Evolutionary conservation across 1,140 invertebrate species (phyloP).

Genomic region (Hesperophylax magnus): DNA sequence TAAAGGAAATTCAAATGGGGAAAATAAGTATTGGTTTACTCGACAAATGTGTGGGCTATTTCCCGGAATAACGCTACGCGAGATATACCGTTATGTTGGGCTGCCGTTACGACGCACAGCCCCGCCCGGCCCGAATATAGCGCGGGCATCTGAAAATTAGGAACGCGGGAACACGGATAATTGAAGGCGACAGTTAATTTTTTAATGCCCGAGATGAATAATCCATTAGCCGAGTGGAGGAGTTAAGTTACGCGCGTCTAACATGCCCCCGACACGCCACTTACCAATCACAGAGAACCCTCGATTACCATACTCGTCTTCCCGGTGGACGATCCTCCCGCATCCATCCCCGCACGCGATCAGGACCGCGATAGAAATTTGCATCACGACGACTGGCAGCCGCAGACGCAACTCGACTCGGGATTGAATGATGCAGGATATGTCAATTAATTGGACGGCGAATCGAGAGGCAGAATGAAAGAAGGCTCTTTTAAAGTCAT

Average conservation of each 20-base stretch:
- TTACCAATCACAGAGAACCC: background rate
- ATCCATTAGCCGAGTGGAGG: slow-evolving; percentile 33
- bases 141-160: slow-evolving; percentile 11
- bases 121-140: background rate
- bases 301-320: background rate
- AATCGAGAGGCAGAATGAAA: no score
- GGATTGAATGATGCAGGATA: background rate
- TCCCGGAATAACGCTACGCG: no score
- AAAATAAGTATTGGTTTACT: no score
- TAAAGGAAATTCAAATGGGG: no score
- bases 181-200: slow-evolving; percentile 45
- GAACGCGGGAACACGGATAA: slow-evolving; percentile 28
- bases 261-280: slow-evolving; percentile 30
- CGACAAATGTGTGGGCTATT: no score
- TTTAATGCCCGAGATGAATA: slow-evolving; percentile 44
- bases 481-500: no score
- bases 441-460: no score
- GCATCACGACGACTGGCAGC: background rate
- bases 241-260: slow-evolving; percentile 10
- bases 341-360: no score
- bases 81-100: background rate
- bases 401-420: background rate
- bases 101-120: background rate
- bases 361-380: background rate
- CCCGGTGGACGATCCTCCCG: no score